Evolutionary conservation across 2,113 vertebrate species (phyloP).

Genomic region (Martes martes): DNA sequence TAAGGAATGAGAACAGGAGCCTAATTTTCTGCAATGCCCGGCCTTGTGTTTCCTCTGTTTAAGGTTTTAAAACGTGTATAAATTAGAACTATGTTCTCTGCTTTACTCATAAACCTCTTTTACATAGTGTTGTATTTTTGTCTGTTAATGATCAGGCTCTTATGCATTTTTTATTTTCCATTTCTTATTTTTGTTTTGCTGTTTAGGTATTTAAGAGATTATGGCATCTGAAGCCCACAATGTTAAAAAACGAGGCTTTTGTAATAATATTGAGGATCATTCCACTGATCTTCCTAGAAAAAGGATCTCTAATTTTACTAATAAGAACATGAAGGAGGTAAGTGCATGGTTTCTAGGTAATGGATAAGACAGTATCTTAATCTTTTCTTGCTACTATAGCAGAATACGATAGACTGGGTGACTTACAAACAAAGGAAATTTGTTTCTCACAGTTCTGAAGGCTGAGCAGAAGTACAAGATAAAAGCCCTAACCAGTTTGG

Average conservation of each 20-base stretch:
- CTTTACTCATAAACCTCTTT: conserved; percentile 11
- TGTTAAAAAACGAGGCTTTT: conserved; percentile 84
- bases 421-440: neutral
- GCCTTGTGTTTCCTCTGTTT: conserved; percentile 14
- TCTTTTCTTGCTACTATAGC: neutral
- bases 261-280: conserved; percentile 78
- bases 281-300: conserved; percentile 85
- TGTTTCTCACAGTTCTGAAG: neutral
- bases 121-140: neutral
- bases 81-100: neutral
- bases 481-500: neutral
- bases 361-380: neutral
- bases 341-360: conserved; percentile 60
- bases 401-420: neutral
- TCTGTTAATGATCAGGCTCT: neutral
- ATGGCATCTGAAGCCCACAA: conserved; percentile 92
- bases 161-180: conserved; percentile 17
- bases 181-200: conserved; percentile 50
- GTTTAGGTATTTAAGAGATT: conserved; percentile 83
- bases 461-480: neutral
- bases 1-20: neutral
- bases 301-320: conserved; percentile 85
- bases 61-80: neutral
- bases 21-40: neutral
- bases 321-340: conserved; percentile 92